Evolutionary conservation across 2,888 invertebrate genomes (phyloP).

Genomic region (Anoplius nigerrimus): DNA sequence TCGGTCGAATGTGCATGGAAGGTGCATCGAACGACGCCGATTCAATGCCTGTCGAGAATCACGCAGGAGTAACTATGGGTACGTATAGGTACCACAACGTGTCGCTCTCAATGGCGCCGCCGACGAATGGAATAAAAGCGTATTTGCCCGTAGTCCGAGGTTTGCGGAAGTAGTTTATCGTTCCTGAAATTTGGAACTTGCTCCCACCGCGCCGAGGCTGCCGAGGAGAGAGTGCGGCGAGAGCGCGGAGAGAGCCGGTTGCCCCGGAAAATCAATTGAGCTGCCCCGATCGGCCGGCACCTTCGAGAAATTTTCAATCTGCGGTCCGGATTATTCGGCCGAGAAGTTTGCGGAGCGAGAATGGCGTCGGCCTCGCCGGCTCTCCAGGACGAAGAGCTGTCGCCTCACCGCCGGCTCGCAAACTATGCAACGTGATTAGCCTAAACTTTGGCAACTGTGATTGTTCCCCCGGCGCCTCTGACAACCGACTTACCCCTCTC

Average conservation of each 20-base stretch:
- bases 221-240: too few relatives aligned
- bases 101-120: not conserved
- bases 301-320: slow-evolving; percentile 41
- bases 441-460: slow-evolving; percentile 56
- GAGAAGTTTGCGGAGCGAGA: slow-evolving; percentile 29
- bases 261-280: slow-evolving; percentile 7
- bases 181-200: slow-evolving; percentile 2
- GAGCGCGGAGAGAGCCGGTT: too few relatives aligned
- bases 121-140: not conserved
- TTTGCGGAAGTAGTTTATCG: slow-evolving; percentile 7
- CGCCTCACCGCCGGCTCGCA: slow-evolving; percentile 40
- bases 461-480: slow-evolving; percentile 52
- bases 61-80: not conserved
- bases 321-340: slow-evolving; percentile 33
- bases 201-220: not conserved
- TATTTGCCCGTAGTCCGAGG: not conserved
- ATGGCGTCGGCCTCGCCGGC: slow-evolving; percentile 19
- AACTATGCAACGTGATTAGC: slow-evolving; percentile 63
- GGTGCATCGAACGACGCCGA: too few relatives aligned
- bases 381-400: slow-evolving; percentile 31
- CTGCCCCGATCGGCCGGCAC: not conserved
- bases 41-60: too few relatives aligned
- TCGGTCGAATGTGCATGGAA: too few relatives aligned
- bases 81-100: not conserved
- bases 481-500: slow-evolving; percentile 13